Conservation (phyloP, 2,888 invertebrate genomes). For the Eupithecia inturbata region DNA sequence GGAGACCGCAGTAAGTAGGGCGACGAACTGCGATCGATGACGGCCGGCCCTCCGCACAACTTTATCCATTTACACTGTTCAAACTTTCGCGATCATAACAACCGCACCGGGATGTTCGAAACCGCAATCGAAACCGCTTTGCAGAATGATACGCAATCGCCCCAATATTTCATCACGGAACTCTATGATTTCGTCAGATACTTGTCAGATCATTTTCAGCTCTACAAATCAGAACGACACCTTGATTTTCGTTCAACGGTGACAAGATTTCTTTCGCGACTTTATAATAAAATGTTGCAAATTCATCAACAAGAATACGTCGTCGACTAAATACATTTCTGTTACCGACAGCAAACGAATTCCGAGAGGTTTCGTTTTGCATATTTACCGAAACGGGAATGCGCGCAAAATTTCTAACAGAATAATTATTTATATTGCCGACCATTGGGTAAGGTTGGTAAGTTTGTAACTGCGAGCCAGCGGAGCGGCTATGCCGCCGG, state of each 20-base stretch:
- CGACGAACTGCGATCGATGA: slow-evolving; percentile 83
- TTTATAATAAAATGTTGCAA: slow-evolving; percentile 41
- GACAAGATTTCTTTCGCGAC: slow-evolving; percentile 34
- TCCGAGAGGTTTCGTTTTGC: slow-evolving; percentile 41
- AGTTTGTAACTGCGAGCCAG: slow-evolving; percentile 48
- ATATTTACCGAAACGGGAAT: slow-evolving; percentile 60
- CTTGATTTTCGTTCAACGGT: slow-evolving; percentile 22
- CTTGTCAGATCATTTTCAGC: slow-evolving; percentile 25
- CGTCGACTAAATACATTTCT: slow-evolving; percentile 42
- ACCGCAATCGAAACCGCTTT: slow-evolving; percentile 42
- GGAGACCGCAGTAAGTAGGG: slow-evolving; percentile 79
- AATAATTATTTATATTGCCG: slow-evolving; percentile 65
- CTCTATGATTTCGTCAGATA: slow-evolving; percentile 1
- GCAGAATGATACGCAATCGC: slow-evolving; percentile 23
- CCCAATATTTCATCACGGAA: background rate
- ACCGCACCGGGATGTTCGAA: slow-evolving; percentile 48
- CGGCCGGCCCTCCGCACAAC: slow-evolving; percentile 76
- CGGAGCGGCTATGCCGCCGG: slow-evolving; percentile 50
- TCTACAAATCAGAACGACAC: slow-evolving; percentile 20
- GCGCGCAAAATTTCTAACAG: slow-evolving; percentile 54
- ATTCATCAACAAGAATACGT: slow-evolving; percentile 42
- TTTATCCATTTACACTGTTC: slow-evolving; percentile 80
- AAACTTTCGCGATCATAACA: slow-evolving; percentile 79
- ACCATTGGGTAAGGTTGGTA: slow-evolving; percentile 50
- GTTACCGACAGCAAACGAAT: slow-evolving; percentile 41